Evolutionary conservation across 2,797 vertebrate species (phyloP), one percentile per base, ranked within the genome.

Genomic region (Sebastes jordani): DNA sequence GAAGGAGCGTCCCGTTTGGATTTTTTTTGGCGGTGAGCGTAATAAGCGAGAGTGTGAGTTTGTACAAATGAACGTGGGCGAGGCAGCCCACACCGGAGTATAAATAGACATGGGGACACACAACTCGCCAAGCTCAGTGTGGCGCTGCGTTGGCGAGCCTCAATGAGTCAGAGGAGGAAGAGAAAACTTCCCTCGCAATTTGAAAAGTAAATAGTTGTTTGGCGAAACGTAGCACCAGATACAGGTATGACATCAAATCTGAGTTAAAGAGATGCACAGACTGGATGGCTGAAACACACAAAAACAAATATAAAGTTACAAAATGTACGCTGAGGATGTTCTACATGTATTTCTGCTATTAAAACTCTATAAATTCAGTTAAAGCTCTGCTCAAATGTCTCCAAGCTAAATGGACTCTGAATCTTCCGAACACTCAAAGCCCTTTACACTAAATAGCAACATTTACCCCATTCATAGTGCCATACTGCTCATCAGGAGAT

Each of bases 31-130:
- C 7, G 42, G 60, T 10, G 77, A 76, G 58, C 8, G 69, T 54
- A 76, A 63, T 54, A 29, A 80, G 75, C 20, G 63, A 62, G 54
- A 83, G 82, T 38, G 74, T 38, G 81, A 85, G 82, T 85, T 81
- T 65, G 82, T 84, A 85, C 74, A 73, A 80, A 34, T 2, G 59
- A 75, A 79, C 27, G 91, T 88, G 87, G 89, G 92, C 7, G 76
- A 55, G 7, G 61, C 82, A 16, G 70, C 90, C 90, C 80, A 91
- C 89, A 0, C 64, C 1, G 22, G 7, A 5, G 67, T 87, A 92
- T 81, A 88, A 90, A 90, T 91, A 93, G 89, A 88, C 58, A n/a
- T 3, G 55, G 76, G 59, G 85, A 91, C 82, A 72, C 75, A 80
- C 84, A 81, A 82, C 86, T 77, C 4, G 83, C 61, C 81, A 61